Percentiles rank a stretch among this genome's conserved stretches.
These are phyloP conservation scores for Eurystomus gularis DNA, from an alignment of 2,113 vertebrate genomes.

Conservation along the genomic window DNA sequence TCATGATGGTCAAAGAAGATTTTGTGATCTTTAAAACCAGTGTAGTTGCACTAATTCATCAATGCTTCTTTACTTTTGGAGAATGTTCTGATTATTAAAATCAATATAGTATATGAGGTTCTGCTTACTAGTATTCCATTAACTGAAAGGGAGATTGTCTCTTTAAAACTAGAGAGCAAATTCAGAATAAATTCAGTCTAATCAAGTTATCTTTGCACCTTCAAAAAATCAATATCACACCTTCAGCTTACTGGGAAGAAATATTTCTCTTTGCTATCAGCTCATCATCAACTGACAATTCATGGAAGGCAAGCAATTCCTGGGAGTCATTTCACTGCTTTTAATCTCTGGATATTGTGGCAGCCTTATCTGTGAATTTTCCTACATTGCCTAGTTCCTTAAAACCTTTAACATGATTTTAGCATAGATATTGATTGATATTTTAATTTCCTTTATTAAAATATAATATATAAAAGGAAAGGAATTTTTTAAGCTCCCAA, in stretches of 20 bases:
- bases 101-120: neutral
- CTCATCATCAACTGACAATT: slow-evolving; percentile 41
- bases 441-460: slow-evolving; percentile 33
- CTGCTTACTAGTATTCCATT: neutral
- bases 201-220: slow-evolving; percentile 36
- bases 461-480: neutral
- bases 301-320: slow-evolving; percentile 9
- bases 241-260: slow-evolving; percentile 31
- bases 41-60: neutral
- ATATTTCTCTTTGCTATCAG: slow-evolving; percentile 43
- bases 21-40: neutral
- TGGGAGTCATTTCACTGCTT: neutral
- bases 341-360: slow-evolving; percentile 5
- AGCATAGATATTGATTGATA: slow-evolving; percentile 19
- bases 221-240: slow-evolving; percentile 51
- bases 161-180: slow-evolving; percentile 18
- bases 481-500: neutral
- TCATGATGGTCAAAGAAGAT: neutral
- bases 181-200: slow-evolving; percentile 4
- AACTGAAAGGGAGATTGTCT: neutral
- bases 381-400: neutral
- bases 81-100: neutral
- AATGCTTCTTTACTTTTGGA: neutral
- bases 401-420: slow-evolving; percentile 18
- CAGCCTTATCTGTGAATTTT: slow-evolving; percentile 13